Conservation (phyloP, 2,888 invertebrate genomes). For the Hypomecis punctinalis region DNA sequence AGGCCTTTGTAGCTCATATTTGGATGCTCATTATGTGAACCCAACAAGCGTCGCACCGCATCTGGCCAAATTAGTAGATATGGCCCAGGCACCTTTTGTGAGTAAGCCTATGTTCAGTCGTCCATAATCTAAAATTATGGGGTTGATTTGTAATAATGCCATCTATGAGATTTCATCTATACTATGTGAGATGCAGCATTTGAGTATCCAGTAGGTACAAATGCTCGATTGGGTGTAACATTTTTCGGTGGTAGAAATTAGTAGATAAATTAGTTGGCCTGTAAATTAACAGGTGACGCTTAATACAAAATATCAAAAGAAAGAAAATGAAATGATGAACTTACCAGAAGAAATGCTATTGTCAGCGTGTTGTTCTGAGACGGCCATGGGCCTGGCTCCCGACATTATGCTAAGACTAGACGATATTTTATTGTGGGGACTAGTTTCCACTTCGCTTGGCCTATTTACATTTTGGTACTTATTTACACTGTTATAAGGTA, state of each 20-base stretch:
- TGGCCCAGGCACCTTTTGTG: no score
- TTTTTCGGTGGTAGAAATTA: no score
- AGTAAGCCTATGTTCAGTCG: no score
- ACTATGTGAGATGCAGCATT: not conserved
- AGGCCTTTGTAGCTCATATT: no score
- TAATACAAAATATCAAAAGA: no score
- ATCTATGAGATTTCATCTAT: conserved; percentile 41
- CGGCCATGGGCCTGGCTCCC: conserved; percentile 81
- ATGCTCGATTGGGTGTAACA: not conserved
- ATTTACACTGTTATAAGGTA: conserved; percentile 84
- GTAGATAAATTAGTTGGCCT: no score
- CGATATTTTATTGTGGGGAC: conserved; percentile 84
- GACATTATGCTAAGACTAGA: conserved; percentile 83
- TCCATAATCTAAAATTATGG: no score
- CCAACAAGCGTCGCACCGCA: no score
- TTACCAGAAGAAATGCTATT: conserved; percentile 80
- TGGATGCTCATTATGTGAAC: no score
- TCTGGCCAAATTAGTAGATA: no score
- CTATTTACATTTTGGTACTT: conserved; percentile 84
- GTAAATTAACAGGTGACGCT: no score
- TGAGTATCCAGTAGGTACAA: not conserved
- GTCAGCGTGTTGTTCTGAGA: conserved; percentile 77
- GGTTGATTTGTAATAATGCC: conserved; percentile 33
- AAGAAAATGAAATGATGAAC: conserved; percentile 27
- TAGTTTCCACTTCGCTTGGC: conserved; percentile 81